Base-by-base conservation (phyloP, 23 tunicate genomes). In the Trididemnum nubilum region DNA sequence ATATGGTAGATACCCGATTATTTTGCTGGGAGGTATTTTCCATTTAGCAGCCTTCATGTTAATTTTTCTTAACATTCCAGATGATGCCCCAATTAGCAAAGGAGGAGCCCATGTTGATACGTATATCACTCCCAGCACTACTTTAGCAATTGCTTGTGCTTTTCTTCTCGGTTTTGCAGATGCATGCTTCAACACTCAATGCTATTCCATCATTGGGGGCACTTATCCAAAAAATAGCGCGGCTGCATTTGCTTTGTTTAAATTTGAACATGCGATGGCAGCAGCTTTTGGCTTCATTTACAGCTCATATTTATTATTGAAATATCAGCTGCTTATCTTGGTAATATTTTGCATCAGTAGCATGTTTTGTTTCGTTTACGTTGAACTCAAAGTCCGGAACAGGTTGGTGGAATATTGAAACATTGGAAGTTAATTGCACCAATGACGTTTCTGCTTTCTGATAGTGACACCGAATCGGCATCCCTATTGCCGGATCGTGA, bases 281-380 rank as follows among this genome's bases (percentile, higher is more conserved):
- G 99, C 99, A 2, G 99, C 95, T 2, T 63, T 85, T 27, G 99
- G 99, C 23, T 95, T 95, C 54, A 90, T 95, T 82, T 95, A 95
- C 88, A 85, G 91, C 59, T 80, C 83, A 4, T 78, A 89, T 78
- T 64, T 95, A 0, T 64, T 49, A n/a, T 66, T 95, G 40, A 85
- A 89, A 60, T 95, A 83, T 81, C 99, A 95, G 78, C 76, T 95
- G 36, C 57, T 95, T 63, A 81, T 95, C 2, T 35, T 88, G 69
- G 91, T 82, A 27, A 51, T 85, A 36, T 89, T 92, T 51, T 84
- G 78, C 19, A 72, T 87, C 65, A 23, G 57, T 34, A 88, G 88
- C 2, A 78, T 78, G 58, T 34, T 87, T 1, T 35, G 89, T 0
- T 92, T 87, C 72, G 76, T 92, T 39, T 58, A 73, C 7, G 97